phyloP scores from a whole-genome alignment of 2,888 invertebrate species.

The Strigamia crassipes region DNA sequence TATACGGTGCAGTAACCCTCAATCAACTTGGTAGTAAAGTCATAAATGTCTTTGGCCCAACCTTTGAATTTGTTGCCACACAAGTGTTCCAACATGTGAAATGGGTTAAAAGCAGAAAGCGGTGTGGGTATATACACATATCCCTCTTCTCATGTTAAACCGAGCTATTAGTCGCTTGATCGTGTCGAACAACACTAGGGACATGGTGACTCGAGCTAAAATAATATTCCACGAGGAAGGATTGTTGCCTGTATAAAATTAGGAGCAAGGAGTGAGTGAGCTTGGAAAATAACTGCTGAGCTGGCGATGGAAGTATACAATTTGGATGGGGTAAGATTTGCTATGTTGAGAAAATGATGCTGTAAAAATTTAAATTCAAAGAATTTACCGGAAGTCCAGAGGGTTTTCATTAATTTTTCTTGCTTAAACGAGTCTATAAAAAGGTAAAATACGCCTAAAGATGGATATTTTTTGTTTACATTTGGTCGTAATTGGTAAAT shows the following conservation, averaged over 20 bases:
- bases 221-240: not conserved
- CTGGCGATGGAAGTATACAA: not conserved
- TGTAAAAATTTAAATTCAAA: not conserved
- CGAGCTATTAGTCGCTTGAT: conserved; percentile 17
- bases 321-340: not conserved
- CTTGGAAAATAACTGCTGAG: not conserved
- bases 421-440: no score
- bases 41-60: conserved; percentile 45
- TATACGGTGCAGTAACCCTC: conserved; percentile 44
- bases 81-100: conserved; percentile 24
- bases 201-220: not conserved
- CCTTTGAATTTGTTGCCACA: conserved; percentile 46
- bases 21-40: conserved; percentile 44
- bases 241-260: not conserved
- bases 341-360: not conserved
- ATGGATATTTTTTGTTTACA: no score
- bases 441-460: no score
- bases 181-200: conserved; percentile 4
- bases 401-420: no score
- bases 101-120: conserved; percentile 34
- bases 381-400: no score
- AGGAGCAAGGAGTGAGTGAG: conserved; percentile 19
- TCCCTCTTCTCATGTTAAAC: conserved; percentile 5
- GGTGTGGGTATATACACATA: conserved; percentile 36
- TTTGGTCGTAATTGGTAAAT: not conserved